Conservation (phyloP, 2,797 vertebrate genomes). For the Crocidura indochinensis region DNA sequence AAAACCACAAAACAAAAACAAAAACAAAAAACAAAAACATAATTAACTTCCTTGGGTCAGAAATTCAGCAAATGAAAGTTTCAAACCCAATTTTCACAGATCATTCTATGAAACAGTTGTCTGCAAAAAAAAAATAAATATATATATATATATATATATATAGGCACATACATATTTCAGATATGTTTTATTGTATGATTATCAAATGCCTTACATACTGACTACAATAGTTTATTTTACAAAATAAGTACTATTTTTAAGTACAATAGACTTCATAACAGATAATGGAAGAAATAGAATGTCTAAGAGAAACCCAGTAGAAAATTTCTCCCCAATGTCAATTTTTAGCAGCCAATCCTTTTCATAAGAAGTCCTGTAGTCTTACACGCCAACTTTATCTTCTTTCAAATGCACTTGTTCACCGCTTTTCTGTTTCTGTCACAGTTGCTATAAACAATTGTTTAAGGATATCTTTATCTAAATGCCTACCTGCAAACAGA, state of each 20-base stretch:
- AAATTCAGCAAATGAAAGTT: slow-evolving; percentile 5
- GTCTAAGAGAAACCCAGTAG: slow-evolving; percentile 24
- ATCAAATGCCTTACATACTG: slow-evolving; percentile 36
- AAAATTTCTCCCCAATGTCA: slow-evolving; percentile 11
- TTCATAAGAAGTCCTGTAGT: slow-evolving; percentile 53
- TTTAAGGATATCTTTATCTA: slow-evolving; percentile 94
- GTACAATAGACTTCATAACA: slow-evolving; percentile 61
- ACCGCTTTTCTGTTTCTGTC: slow-evolving; percentile 73
- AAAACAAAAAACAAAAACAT: no score
- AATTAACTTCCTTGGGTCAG: slow-evolving; percentile 36
- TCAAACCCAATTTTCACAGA: slow-evolving; percentile 47
- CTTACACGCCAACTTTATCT: slow-evolving; percentile 42
- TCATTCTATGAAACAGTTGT: neutral
- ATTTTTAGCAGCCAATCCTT: slow-evolving; percentile 30
- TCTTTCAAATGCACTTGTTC: slow-evolving; percentile 74
- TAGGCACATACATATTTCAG: slow-evolving; percentile 9
- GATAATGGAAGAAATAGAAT: slow-evolving; percentile 9
- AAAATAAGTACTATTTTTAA: slow-evolving; percentile 74
- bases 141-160: neutral
- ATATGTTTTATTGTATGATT: slow-evolving; percentile 55
- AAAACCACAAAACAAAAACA: no score
- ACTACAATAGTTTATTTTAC: slow-evolving; percentile 44
- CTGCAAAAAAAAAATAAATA: neutral
- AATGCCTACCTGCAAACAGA: slow-evolving; percentile 93
- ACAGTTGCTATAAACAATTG: slow-evolving; percentile 92